A percentile compares a stretch with the other conserved stretches of the same genome.
Evolutionary conservation across 2,888 invertebrate genomes (phyloP).

Genomic region (Ditylenchus weischeri): DNA sequence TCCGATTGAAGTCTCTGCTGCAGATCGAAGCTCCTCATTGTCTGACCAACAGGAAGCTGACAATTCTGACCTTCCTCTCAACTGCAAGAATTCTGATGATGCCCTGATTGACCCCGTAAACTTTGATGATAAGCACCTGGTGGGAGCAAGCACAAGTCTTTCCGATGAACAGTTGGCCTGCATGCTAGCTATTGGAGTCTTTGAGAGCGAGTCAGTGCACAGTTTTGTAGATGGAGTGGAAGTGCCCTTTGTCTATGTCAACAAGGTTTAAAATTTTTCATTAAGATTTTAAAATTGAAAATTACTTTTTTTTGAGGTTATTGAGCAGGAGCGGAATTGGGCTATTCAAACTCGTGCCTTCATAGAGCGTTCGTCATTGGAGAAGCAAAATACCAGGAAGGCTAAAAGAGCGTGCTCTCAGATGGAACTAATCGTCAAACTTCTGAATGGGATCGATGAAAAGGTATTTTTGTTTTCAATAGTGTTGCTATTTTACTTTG

Average conservation of each 20-base stretch:
- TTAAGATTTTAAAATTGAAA: not conserved
- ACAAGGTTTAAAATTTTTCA: constrained; percentile 37
- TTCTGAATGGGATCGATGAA: constrained; percentile 42
- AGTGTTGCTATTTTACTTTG: too few species aligned
- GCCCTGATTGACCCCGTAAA: constrained; percentile 75
- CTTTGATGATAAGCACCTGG: constrained; percentile 70
- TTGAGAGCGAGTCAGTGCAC: constrained; percentile 62
- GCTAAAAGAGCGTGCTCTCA: constrained; percentile 73
- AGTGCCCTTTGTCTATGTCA: constrained; percentile 75
- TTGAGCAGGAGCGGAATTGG: constrained; percentile 73
- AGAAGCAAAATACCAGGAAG: constrained; percentile 74
- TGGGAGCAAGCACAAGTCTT: constrained; percentile 11
- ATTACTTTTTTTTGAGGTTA: constrained; percentile 61
- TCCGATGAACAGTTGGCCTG: constrained; percentile 66
- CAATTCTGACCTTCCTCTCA: constrained; percentile 18
- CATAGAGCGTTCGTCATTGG: constrained; percentile 73
- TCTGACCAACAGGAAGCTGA: not conserved
- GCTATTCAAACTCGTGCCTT: constrained; percentile 74
- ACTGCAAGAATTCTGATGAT: constrained; percentile 63
- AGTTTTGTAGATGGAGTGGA: constrained; percentile 79
- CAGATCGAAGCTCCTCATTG: not conserved
- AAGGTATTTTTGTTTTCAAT: not conserved
- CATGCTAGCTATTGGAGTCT: constrained; percentile 74
- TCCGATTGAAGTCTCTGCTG: too few species aligned
- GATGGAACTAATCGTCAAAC: constrained; percentile 43